Evolutionary conservation across 2,888 invertebrate genomes (phyloP), one percentile per base, ranked within the genome.

Genomic region (Zootermopsis nevadensis): DNA sequence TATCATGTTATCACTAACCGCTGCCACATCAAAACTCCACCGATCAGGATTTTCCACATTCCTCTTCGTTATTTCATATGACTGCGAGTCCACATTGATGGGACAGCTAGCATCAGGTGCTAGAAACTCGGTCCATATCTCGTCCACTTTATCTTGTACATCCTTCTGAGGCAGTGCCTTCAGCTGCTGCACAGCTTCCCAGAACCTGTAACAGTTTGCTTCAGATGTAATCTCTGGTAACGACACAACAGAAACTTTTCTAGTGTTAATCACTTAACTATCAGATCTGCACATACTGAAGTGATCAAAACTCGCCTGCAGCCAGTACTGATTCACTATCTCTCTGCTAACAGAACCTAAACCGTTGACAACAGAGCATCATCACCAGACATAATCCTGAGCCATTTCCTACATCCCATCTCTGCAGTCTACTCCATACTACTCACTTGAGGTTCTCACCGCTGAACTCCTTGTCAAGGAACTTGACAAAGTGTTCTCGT

Each of bases 391-490:
- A 48, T 48, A 19, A 48, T n/a, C n/a, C n/a, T n/a, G n/a, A n/a
- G 3, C 10, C 38, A 38, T 38, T 38, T 38, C 10, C 38, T 10
- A 38, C 38, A 4, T 38, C 10, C 38, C 38, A 38, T 38, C 38
- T n/a, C n/a, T n/a, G n/a, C n/a, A n/a, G n/a, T n/a, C n/a, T n/a
- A n/a, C n/a, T n/a, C n/a, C n/a, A n/a, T n/a, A n/a, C n/a, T n/a
- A 89, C 93, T 92, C 89, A 98, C 97, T 97, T 97, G 87, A 99
- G 93, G 91, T 99, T 99, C 92, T 99, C 99, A 77, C 97, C 98
- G 87, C 98, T 98, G 90, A 99, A 99, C 91, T 99, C 99, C 90
- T 99, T 99, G 88, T 97, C 97, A 77, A 99, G 93, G 90, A 99
- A 99, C 88, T 94, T 95, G 85, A 96, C 95, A 90, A 99, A 99